Base-by-base conservation (phyloP, 2,888 invertebrate species). In the Chromoteleia sp. region DNA sequence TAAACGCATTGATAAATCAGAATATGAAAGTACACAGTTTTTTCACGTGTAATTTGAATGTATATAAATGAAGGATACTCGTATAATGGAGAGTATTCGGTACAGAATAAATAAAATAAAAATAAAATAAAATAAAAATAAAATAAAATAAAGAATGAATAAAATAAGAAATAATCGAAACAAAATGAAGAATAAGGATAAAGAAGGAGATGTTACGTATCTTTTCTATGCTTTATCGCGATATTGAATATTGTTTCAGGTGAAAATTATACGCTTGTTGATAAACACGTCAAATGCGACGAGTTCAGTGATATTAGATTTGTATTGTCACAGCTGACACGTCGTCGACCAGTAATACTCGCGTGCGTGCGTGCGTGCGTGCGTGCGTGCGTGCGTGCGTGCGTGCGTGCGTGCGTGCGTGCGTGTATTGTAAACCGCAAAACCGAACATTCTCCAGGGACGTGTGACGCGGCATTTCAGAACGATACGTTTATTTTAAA, bases 361-460 rank as follows among this genome's bases (percentile, higher is more conserved):
- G 56, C 50, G 41, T 58, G 54, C 36, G 30, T 33, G 52, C 68
- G 75, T 50, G 71, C 70, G 74, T 67, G 76, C 59, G 56, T n/a
- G 56, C 50, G 41, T 58, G 54, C 36, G 30, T 33, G 52, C 68
- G 75, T 50, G 71, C 70, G 74, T 67, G 76, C 59, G 56, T 75
- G 75, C 70, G 29, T 33, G 56, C 50, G 41, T 58, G 54, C 36
- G 30, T 33, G 52, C 68, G 75, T 50, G 71, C 70, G 74, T 67
- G 76, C 59, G 56, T n/a, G 63, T 41, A 77, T 76, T 70, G 81
- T 73, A 59, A 74, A 78, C 77, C 81, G 29, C 77, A 82, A 82
- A 82, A 77, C 81, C 74, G 59, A 82, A 50, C 58, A 25, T 76
- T 81, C 75, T 76, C 76, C 63, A 73, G 77, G 70, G 70, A 78